Evolutionary conservation across 2,797 vertebrate species (phyloP).

Genomic region (Sebastes ruberrimus): DNA sequence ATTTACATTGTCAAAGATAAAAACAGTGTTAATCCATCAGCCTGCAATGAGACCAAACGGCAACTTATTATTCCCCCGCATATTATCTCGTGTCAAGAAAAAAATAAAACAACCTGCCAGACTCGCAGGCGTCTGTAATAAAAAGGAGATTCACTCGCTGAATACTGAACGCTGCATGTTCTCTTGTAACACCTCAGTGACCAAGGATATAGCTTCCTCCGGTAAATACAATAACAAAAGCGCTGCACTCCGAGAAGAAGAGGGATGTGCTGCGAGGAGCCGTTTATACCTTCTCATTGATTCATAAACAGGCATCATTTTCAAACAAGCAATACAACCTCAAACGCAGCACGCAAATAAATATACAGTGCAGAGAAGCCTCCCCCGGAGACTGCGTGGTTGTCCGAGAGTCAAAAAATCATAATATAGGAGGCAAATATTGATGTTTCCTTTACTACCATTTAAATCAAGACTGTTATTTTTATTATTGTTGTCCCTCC

Average conservation of each 20-base stretch:
- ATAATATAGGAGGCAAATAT: constrained; percentile 48
- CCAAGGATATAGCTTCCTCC: constrained; percentile 32
- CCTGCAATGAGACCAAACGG: background rate
- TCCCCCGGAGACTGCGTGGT: background rate
- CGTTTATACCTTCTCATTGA: constrained; percentile 34
- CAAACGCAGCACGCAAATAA: constrained; percentile 29
- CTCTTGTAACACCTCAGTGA: constrained; percentile 43
- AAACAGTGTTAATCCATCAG: constrained; percentile 6
- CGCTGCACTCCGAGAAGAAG: background rate
- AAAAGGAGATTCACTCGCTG: constrained; percentile 21
- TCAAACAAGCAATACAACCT: constrained; percentile 27
- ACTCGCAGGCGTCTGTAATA: constrained; percentile 3
- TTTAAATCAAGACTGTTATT: constrained; percentile 77
- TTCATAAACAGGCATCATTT: constrained; percentile 45
- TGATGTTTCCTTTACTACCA: constrained; percentile 66
- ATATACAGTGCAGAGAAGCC: background rate
- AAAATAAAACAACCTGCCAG: constrained; percentile 17
- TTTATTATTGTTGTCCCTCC: constrained; percentile 69
- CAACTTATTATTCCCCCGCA: background rate
- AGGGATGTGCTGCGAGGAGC: constrained; percentile 20
- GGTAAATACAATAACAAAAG: constrained; percentile 40
- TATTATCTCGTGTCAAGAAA: background rate
- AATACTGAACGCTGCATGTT: constrained; percentile 16
- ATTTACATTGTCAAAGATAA: constrained; percentile 17
- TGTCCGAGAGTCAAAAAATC: constrained; percentile 34